A percentile compares a stretch with the other conserved stretches of the same genome.
Evolutionary conservation across 2,113 vertebrate genomes (phyloP).

Genomic region (Toxotes jaculatrix): DNA sequence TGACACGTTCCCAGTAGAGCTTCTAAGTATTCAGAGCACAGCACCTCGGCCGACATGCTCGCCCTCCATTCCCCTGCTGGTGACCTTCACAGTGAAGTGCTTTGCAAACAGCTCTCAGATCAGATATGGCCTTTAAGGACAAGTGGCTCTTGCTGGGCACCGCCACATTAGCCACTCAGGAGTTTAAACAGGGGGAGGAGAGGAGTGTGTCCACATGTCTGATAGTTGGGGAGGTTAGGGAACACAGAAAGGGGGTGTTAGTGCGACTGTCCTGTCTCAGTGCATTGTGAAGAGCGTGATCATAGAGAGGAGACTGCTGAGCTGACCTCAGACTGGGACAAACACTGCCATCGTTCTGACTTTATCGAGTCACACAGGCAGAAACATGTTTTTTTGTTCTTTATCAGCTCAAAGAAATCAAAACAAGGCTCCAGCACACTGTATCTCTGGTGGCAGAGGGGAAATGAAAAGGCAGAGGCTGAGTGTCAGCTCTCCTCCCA

Average conservation of each 20-base stretch:
- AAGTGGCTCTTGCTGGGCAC: slow-evolving; percentile 66
- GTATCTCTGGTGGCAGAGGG: slow-evolving; percentile 31
- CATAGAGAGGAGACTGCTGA: slow-evolving; percentile 44
- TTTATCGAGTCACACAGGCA: slow-evolving; percentile 41
- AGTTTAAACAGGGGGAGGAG: slow-evolving; percentile 33
- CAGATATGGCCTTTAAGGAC: slow-evolving; percentile 77
- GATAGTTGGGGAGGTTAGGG: slow-evolving; percentile 38
- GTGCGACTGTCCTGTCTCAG: not conserved
- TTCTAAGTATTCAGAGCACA: slow-evolving; percentile 69
- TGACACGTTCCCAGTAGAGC: slow-evolving; percentile 41
- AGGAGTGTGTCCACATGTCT: slow-evolving; percentile 25
- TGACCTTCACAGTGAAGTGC: slow-evolving; percentile 74
- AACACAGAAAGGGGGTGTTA: slow-evolving; percentile 11
- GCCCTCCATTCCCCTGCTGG: slow-evolving; percentile 50
- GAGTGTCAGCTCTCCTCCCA: slow-evolving; percentile 61
- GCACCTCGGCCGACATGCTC: slow-evolving; percentile 50
- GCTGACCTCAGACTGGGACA: slow-evolving; percentile 27
- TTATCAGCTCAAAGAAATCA: slow-evolving; percentile 51
- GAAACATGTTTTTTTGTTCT: slow-evolving; percentile 9
- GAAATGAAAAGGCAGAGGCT: slow-evolving; percentile 64
- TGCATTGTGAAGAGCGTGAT: slow-evolving; percentile 31
- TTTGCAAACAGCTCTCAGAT: slow-evolving; percentile 72
- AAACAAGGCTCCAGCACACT: slow-evolving; percentile 35
- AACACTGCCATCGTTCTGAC: slow-evolving; percentile 20
- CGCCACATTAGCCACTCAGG: slow-evolving; percentile 53